Conservation (phyloP, 2,888 invertebrate species). For the Danaus chrysippus region DNA sequence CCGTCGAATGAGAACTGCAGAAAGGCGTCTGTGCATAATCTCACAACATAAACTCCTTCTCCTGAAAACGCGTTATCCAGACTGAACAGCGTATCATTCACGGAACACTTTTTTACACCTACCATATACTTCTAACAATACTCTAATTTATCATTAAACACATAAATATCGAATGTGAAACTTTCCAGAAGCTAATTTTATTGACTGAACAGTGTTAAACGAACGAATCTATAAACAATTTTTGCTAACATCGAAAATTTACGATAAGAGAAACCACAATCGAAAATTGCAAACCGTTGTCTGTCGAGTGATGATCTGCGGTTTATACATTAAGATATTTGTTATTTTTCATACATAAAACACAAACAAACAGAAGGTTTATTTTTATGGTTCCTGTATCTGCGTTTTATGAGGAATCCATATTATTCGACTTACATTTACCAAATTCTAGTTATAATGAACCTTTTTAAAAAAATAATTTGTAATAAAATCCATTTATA, state of each 20-base stretch:
- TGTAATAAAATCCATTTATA: too few species aligned
- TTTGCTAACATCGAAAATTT: slow-evolving; percentile 53
- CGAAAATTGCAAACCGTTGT: slow-evolving; percentile 33
- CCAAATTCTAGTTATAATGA: too few species aligned
- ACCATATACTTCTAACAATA: slow-evolving; percentile 54
- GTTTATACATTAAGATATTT: slow-evolving; percentile 26
- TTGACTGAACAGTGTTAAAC: slow-evolving; percentile 52
- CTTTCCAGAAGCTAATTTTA: slow-evolving; percentile 63
- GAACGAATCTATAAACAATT: slow-evolving; percentile 52
- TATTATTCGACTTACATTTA: background rate
- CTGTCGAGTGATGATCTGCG: slow-evolving; percentile 36
- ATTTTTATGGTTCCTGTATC: background rate
- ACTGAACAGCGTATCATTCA: slow-evolving; percentile 42
- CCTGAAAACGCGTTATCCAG: slow-evolving; percentile 59
- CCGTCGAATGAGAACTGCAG: slow-evolving; percentile 55
- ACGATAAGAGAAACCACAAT: slow-evolving; percentile 39
- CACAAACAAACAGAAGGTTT: slow-evolving; percentile 6
- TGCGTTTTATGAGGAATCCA: background rate
- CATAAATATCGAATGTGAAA: slow-evolving; percentile 66
- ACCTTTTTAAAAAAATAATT: too few species aligned
- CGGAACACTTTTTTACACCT: slow-evolving; percentile 33
- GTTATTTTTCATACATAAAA: slow-evolving; percentile 15
- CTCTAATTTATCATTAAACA: slow-evolving; percentile 61
- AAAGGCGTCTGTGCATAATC: slow-evolving; percentile 57
- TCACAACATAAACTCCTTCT: slow-evolving; percentile 52